Evolutionary conservation across 2,888 invertebrate genomes (phyloP), one percentile per base, ranked within the genome.

Genomic region (Malthinus flaveolus): DNA sequence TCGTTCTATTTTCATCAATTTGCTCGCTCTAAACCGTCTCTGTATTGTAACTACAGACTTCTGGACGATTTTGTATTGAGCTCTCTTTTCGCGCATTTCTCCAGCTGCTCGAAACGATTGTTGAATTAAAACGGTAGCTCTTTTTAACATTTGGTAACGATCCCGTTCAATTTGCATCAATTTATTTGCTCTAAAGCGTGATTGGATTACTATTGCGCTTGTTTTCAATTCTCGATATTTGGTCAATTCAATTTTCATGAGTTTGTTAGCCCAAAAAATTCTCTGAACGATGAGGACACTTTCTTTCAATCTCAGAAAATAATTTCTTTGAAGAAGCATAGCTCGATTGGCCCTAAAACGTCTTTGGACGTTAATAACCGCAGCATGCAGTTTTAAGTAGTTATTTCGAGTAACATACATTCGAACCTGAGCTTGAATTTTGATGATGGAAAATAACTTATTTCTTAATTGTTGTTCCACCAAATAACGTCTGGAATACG

Each of bases 251-350:
- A 54, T 60, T 68, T 69, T 78, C 79, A 80, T 81, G 4, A 75
- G 52, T n/a, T 78, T 64, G 50, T 75, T 80, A 7, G 79, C 76
- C 65, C 77, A 77, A 68, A 79, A 83, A 35, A 68, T 77, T 35
- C 68, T 69, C 62, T 84, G 83, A 32, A 83, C 63, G 7, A 62
- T 71, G 11, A 71, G 59, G 6, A 73, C 73, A 7, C 77, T 72
- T 51, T 35, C 48, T 56, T 62, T 64, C 8, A 68, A 33, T 39
- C 49, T 58, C 10, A 67, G 47, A 56, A 59, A 71, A 34, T 52
- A 39, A 33, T 50, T 71, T 55, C 66, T 64, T 5, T 42, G 5
- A n/a, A 11, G n/a, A 11, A 35, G 45, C 46, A 35, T 46, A n/a
- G 9, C 3, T 1, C 12, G n/a, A 10, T 33, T 23, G 7, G 46